Evolutionary conservation across 2,113 vertebrate genomes (phyloP), one percentile per base, ranked within the genome.

Genomic region (Apteryx owenii): DNA sequence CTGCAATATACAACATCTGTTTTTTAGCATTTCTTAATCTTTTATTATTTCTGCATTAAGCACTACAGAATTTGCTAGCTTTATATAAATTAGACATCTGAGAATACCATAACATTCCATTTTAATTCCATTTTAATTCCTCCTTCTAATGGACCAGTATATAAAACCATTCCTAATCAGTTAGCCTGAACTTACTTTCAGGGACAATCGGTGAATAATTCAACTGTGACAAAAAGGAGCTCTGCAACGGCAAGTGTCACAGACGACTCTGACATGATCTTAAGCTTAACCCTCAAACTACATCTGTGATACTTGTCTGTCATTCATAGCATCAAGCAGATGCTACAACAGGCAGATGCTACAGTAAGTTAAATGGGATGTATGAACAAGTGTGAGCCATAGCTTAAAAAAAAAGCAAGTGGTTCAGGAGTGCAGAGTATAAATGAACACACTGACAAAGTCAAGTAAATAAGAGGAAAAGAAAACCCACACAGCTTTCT

Each of bases 11-110:
- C 38, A 15, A 5, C 1, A 7, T 38, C 50, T 87, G 8, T 29
- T 81, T 38, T 38, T 42, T 88, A 95, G 50, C 48, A 31, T 73
- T 93, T 38, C 46, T 92, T 81, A 90, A 90, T 94, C n/a, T 93
- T 95, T 90, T 66, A 88, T 90, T 93, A 78, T 84, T 84, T 68
- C 93, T 71, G 0, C 15, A 15, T 56, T 42, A 81, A 71, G n/a
- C 22, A 51, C 9, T 20, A 71, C 14, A 61, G 46, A 60, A 48
- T 79, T 76, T 89, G 36, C 69, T 46, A 58, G 23, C 40, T 93
- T 81, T 65, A 17, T 64, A 76, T 61, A 85, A 90, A 92, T 79
- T 31, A 95, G 73, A 50, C 1, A 9, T 23, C 56, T 61, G 46
- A 87, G 70, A 92, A 69, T 22, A 65, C 22, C 56, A 8, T 19